These are phyloP conservation scores for Lampris megalopsis DNA, from an alignment of 2,113 vertebrate genomes.

Conservation along the genomic window DNA sequence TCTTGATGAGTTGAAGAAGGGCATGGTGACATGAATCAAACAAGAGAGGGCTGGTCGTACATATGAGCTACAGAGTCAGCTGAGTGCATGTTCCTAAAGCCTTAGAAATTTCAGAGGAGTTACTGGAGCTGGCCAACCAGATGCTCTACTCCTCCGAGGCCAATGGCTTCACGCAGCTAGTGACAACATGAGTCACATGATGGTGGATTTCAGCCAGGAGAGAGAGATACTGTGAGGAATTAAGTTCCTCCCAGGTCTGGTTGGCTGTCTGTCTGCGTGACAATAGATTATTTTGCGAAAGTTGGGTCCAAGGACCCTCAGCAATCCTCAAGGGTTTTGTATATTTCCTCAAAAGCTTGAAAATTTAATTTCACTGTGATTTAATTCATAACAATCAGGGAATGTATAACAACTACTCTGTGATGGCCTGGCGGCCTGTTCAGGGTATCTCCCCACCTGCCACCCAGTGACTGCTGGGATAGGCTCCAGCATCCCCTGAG, in stretches of 20 bases:
- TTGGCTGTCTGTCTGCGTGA: background rate
- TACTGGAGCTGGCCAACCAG: slow-evolving; percentile 94
- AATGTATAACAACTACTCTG: no score
- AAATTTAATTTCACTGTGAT: no score
- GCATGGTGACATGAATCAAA: slow-evolving; percentile 93
- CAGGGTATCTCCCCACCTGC: no score
- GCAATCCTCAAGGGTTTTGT: no score
- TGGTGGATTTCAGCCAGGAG: slow-evolving; percentile 97
- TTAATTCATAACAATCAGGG: no score
- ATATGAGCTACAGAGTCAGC: slow-evolving; percentile 94
- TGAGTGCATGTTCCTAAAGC: slow-evolving; percentile 90
- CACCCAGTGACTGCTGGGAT: no score
- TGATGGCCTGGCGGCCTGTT: no score
- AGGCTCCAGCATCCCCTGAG: no score
- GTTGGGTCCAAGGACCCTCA: no score
- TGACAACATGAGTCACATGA: slow-evolving; percentile 97
- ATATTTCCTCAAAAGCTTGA: no score
- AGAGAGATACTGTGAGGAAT: slow-evolving; percentile 87
- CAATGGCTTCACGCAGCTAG: slow-evolving; percentile 89
- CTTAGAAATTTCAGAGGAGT: slow-evolving; percentile 95
- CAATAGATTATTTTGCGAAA: no score
- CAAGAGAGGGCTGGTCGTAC: slow-evolving; percentile 92
- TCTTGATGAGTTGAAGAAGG: slow-evolving; percentile 92
- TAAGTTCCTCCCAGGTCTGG: slow-evolving; percentile 92
- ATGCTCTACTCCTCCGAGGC: slow-evolving; percentile 86